These are phyloP conservation scores for Aradophagus sp. DNA, from an alignment of 1,140 invertebrate genomes.

Conservation along the genomic window DNA sequence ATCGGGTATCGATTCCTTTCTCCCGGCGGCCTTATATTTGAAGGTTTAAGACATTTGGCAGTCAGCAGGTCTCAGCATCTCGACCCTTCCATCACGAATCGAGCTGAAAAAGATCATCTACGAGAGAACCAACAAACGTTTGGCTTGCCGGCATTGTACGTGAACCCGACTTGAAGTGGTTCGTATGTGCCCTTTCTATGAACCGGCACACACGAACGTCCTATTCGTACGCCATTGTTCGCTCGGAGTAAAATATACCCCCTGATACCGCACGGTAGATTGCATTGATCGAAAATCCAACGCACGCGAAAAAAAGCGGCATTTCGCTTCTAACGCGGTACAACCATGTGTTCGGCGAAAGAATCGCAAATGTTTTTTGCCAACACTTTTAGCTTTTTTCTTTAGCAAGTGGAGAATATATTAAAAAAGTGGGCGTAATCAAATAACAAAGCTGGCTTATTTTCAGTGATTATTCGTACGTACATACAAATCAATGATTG, in stretches of 20 bases:
- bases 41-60: constrained; percentile 41
- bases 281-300: constrained; percentile 61
- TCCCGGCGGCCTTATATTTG: constrained; percentile 19
- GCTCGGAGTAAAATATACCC: constrained; percentile 60
- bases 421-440: constrained; percentile 10
- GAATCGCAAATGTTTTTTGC: constrained; percentile 15
- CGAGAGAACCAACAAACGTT: constrained; percentile 51
- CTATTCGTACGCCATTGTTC: constrained; percentile 60
- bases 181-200: constrained; percentile 52
- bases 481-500: too few species aligned
- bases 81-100: constrained; percentile 42
- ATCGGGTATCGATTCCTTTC: constrained; percentile 34
- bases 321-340: not conserved
- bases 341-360: constrained; percentile 4
- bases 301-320: constrained; percentile 31
- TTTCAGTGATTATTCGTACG: too few species aligned
- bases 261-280: constrained; percentile 63
- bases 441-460: too few species aligned
- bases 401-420: not conserved
- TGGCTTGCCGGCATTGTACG: constrained; percentile 52
- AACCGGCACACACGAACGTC: constrained; percentile 48
- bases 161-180: constrained; percentile 66
- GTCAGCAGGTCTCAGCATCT: constrained; percentile 40
- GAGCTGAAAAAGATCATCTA: constrained; percentile 68
- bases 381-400: constrained; percentile 4